A percentile compares a stretch with the other conserved stretches of the same genome.
Evolutionary conservation across 1,140 invertebrate genomes (phyloP).

Genomic region (Ectropis grisescens): DNA sequence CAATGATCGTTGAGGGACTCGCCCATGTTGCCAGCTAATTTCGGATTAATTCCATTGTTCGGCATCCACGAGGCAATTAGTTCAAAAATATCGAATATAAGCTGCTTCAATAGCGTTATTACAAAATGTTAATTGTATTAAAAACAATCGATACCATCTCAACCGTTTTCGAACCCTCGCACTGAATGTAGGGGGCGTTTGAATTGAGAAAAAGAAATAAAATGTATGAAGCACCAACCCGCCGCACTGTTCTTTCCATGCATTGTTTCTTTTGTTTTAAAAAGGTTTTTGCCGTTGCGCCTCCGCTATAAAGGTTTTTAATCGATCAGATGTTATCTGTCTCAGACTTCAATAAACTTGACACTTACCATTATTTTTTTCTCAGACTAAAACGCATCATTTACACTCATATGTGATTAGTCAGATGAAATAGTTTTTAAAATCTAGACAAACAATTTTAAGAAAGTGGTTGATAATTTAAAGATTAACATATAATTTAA

Average conservation of each 20-base stretch:
- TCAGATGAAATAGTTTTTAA: no score
- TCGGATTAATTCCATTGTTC: conserved; percentile 28
- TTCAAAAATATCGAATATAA: conserved; percentile 20
- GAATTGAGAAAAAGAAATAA: conserved; percentile 18
- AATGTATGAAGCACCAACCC: conserved; percentile 5
- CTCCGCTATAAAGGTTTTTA: no score
- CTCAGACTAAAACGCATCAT: no score
- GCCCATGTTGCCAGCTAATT: conserved; percentile 8
- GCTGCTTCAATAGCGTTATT: conserved; percentile 18
- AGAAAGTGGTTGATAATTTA: no score
- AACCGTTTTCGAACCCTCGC: conserved; percentile 16
- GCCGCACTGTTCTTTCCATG: conserved; percentile 11
- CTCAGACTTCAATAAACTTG: no score
- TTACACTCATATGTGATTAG: no score
- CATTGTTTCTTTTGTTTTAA: no score
- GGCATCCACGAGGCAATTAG: conserved; percentile 26
- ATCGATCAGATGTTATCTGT: no score
- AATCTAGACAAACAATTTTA: no score
- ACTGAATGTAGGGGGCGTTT: conserved; percentile 21
- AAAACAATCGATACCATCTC: conserved; percentile 28
- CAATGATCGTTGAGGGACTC: conserved; percentile 22
- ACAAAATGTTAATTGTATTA: conserved; percentile 25
- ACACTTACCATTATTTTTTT: no score
- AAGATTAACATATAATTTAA: no score
- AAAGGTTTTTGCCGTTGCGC: no score